Conservation (phyloP, 1,140 invertebrate genomes). For the Muscidifurax raptorellus region DNA sequence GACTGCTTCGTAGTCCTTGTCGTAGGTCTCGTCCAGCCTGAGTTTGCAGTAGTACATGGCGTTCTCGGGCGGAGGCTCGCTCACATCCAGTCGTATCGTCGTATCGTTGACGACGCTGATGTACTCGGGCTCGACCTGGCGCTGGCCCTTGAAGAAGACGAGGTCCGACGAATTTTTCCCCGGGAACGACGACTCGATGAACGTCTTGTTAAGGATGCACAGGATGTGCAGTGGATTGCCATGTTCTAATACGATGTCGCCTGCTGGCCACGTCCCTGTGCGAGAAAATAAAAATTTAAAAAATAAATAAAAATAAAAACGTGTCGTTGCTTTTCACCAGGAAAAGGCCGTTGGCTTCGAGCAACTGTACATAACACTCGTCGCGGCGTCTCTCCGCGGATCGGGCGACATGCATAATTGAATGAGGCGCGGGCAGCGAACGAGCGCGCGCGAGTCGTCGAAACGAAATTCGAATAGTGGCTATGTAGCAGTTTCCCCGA, state of each 20-base stretch:
- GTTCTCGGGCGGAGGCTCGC: slow-evolving; percentile 69
- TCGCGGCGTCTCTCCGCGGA: too few relatives aligned
- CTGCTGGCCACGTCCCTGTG: slow-evolving; percentile 74
- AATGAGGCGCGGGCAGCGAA: too few relatives aligned
- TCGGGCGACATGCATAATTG: too few relatives aligned
- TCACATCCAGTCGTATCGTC: slow-evolving; percentile 71
- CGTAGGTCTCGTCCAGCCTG: slow-evolving; percentile 54
- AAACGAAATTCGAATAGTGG: too few relatives aligned
- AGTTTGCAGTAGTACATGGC: slow-evolving; percentile 74
- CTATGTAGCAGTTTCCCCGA: too few relatives aligned
- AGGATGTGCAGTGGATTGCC: slow-evolving; percentile 73
- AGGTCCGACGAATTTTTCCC: slow-evolving; percentile 72
- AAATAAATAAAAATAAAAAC: too few relatives aligned
- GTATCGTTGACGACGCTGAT: slow-evolving; percentile 74
- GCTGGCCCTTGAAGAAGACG: slow-evolving; percentile 71
- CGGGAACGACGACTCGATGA: slow-evolving; percentile 60
- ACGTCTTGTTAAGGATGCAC: slow-evolving; percentile 74
- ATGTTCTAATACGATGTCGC: slow-evolving; percentile 75
- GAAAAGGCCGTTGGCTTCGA: too few relatives aligned
- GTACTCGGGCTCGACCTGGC: slow-evolving; percentile 67
- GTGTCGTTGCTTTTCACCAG: not conserved
- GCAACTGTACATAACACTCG: too few relatives aligned
- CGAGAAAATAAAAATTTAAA: not conserved
- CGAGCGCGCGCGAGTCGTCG: too few relatives aligned
- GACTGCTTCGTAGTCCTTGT: slow-evolving; percentile 64